Base-by-base conservation (phyloP, 2,888 invertebrate species). In the Amphimallon solstitiale region DNA sequence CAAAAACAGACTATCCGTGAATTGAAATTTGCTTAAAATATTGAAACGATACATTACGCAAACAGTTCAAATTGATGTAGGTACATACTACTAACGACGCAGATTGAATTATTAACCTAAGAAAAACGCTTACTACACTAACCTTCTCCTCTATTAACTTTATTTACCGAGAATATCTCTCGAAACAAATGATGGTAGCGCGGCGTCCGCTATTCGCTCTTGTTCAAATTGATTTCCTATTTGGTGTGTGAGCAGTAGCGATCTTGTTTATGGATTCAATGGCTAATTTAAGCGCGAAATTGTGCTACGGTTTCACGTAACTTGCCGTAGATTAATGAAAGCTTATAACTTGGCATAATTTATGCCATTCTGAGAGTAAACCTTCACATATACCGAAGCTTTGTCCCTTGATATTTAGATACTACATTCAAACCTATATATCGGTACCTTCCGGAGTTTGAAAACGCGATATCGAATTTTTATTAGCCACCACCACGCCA, bases 291-390 rank as follows among this genome's bases (percentile, higher is more conserved):
- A 69, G 69, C 65, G 65, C 63, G 52, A 43, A 65, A 63, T 45
- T 56, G 63, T 69, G 59, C 67, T 60, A 49, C 60, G 65, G 59
- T 63, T 63, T 49, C 67, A 67, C 66, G 66, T 70, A 70, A 71
- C 67, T 74, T 69, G 68, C 61, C 60, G 66, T 66, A 71, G 72
- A 74, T 74, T 74, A 73, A 74, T 74, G 71, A 69, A 63, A 63
- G 68, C 61, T 69, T 70, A 68, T 70, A 68, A 61, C 61, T 68
- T 59, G 70, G 66, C 66, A 69, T 65, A 69, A 65, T 65, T 65
- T 63, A 63, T 63, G 38, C 62, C 37, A 21, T 63, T 23, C 29
- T 43, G 43, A 14, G 15, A 49, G 38, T 40, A 51, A 40, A 59
- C 29, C 29, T 59, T 29, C 12, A 40, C 51, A 51, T 43, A 51